Conservation (phyloP, 1,140 invertebrate genomes). For the Periplaneta americana region DNA sequence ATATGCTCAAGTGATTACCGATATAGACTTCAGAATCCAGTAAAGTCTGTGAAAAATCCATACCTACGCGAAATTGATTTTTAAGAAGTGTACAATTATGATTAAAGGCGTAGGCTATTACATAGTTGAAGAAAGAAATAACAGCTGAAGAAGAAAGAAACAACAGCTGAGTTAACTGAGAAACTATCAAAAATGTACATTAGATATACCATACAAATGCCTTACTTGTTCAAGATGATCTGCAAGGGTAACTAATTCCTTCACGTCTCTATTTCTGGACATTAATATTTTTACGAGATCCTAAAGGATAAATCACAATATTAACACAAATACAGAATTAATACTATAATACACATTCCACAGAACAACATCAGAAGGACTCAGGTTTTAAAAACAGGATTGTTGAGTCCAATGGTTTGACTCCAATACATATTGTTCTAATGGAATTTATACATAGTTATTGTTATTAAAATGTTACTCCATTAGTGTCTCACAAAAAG, state of each 20-base stretch:
- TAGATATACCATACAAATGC: conserved; percentile 22
- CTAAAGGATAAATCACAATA: conserved; percentile 39
- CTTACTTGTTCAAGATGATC: conserved; percentile 84
- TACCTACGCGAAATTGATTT: not conserved
- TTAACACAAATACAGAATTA: no score
- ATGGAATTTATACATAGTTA: not conserved
- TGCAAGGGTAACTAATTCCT: conserved; percentile 64
- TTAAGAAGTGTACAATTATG: not conserved
- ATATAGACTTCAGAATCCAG: no score
- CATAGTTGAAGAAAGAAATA: not conserved
- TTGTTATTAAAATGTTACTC: not conserved
- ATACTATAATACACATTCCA: no score
- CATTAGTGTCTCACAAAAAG: not conserved
- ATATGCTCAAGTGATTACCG: no score
- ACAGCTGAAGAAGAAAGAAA: conserved; percentile 7
- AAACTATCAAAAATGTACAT: not conserved
- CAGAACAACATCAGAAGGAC: no score
- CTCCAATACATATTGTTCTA: no score
- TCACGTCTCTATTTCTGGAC: conserved; percentile 61
- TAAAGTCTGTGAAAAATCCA: no score
- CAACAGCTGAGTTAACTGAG: not conserved
- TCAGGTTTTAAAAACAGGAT: no score
- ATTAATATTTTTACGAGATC: conserved; percentile 70
- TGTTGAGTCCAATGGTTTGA: no score
- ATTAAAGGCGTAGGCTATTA: not conserved